A percentile compares a stretch with the other conserved stretches of the same genome.
Evolutionary conservation across 2,888 invertebrate species (phyloP).

Genomic region (Oeneis ivallda): DNA sequence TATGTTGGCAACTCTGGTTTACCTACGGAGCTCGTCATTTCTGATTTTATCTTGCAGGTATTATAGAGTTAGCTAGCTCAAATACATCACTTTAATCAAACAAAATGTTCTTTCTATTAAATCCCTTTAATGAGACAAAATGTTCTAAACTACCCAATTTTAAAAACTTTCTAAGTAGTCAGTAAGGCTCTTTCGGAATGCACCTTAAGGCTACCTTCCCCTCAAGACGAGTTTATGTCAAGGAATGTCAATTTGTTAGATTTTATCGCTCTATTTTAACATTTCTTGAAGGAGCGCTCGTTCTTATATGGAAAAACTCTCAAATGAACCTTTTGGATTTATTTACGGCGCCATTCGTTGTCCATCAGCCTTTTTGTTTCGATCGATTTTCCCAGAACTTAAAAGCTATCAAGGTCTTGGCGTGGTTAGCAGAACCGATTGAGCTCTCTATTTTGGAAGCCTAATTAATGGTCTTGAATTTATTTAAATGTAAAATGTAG

Average conservation of each 20-base stretch:
- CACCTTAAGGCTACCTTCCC: conserved; percentile 5
- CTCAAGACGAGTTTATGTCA: conserved; percentile 6
- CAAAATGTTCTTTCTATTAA: too few relatives aligned
- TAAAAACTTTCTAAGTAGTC: too few relatives aligned
- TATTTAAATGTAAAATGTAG: background rate
- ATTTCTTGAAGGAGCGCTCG: conserved; percentile 8
- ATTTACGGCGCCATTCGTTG: conserved; percentile 12
- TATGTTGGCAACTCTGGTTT: too few relatives aligned
- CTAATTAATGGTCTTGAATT: background rate
- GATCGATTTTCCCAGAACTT: conserved; percentile 6
- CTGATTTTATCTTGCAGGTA: too few relatives aligned
- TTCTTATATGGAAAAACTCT: conserved; percentile 5
- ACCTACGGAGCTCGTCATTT: too few relatives aligned
- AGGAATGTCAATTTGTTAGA: conserved; percentile 24
- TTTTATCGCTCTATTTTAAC: conserved; percentile 24
- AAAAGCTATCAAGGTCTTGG: conserved; percentile 8
- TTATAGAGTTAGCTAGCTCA: too few relatives aligned
- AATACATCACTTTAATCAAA: too few relatives aligned
- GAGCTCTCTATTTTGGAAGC: background rate
- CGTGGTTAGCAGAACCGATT: conserved; percentile 1
- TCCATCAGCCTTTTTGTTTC: conserved; percentile 14
- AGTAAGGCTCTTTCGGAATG: background rate
- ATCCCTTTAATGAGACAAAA: too few relatives aligned
- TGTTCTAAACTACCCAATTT: too few relatives aligned
- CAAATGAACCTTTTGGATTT: conserved; percentile 15